Base-by-base conservation (phyloP, 2,888 invertebrate genomes). In the Machimus atricapillus region DNA sequence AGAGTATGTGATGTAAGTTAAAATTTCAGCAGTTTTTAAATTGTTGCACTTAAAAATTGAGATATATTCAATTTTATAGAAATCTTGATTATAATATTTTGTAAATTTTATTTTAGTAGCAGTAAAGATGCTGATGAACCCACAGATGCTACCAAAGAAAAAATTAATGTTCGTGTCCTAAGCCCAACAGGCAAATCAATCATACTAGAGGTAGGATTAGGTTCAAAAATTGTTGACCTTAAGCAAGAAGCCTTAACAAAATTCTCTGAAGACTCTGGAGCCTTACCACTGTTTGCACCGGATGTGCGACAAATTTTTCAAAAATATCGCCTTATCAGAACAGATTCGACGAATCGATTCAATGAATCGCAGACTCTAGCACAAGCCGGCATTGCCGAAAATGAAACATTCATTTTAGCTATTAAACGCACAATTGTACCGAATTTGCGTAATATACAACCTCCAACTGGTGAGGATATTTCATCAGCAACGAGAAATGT, bases 401-500 rank as follows among this genome's bases (percentile, higher is more conserved):
- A 92, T 85, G 91, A 92, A 82, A 90, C 91, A 3, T 91, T 92
- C 46, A 90, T 92, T 27, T 86, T 92, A 86, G 89, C 91, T n/a
- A 89, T 90, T 16, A 90, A 91, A 43, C 91, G 92, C 8, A 90
- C 89, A 88, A 88, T 89, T 19, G 87, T 90, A 58, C 87, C 89
- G 0, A 90, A 90, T 6, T 90, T 91, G 0, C 93, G 93, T 31
- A 89, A 90, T 66, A 90, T 93, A 23, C 91, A 92, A 85, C 92
- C 94, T 6, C 94, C 94, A n/a, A 93, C 91, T 6, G 90, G 93
- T 86, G 92, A 92, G 40, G 92, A 93, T 58, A 93, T 94, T 74
- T 90, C 92, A 87, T 90, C 90, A 87, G 93, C 92, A 7, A 94
- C 94, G 0, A 92, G 91, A 77, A 90, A 92, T 89, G 89, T 94